Conservation (phyloP, 2,797 vertebrate species). For the Leptatherina wallacei region DNA sequence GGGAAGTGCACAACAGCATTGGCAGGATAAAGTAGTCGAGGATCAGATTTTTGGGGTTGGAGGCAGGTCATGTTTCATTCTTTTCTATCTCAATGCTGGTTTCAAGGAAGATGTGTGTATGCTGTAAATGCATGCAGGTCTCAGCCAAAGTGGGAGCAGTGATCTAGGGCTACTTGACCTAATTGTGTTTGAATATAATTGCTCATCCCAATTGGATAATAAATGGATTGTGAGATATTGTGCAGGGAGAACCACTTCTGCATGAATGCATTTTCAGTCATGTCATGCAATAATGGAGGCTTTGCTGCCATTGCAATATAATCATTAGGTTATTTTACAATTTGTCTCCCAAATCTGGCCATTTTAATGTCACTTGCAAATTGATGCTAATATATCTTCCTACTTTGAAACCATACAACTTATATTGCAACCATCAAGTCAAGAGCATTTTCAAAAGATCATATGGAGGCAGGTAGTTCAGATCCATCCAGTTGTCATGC, state of each 20-base stretch:
- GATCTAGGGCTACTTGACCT: conserved; percentile 71
- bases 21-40: conserved; percentile 69
- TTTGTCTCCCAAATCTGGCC: conserved; percentile 75
- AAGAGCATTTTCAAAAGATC: conserved; percentile 72
- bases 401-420: conserved; percentile 77
- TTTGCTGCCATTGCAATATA: conserved; percentile 83
- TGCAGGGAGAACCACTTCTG: conserved; percentile 71
- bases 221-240: conserved; percentile 71
- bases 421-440: conserved; percentile 84
- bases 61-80: conserved; percentile 56
- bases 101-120: conserved; percentile 73
- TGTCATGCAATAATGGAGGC: conserved; percentile 80
- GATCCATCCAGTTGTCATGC: conserved; percentile 83
- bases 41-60: conserved; percentile 48
- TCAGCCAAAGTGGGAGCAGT: conserved; percentile 80
- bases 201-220: conserved; percentile 68
- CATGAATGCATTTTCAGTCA: conserved; percentile 76
- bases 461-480: conserved; percentile 71
- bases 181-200: conserved; percentile 71
- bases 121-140: conserved; percentile 80
- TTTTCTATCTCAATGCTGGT: conserved; percentile 75
- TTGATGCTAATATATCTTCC: conserved; percentile 61
- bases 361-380: conserved; percentile 61
- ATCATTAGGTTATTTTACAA: conserved; percentile 68
- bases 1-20: conserved; percentile 79